A percentile compares a stretch with the other conserved stretches of the same genome.
These are phyloP conservation scores for Amiota minor DNA, from an alignment of 2,888 invertebrate genomes.

Conservation along the genomic window DNA sequence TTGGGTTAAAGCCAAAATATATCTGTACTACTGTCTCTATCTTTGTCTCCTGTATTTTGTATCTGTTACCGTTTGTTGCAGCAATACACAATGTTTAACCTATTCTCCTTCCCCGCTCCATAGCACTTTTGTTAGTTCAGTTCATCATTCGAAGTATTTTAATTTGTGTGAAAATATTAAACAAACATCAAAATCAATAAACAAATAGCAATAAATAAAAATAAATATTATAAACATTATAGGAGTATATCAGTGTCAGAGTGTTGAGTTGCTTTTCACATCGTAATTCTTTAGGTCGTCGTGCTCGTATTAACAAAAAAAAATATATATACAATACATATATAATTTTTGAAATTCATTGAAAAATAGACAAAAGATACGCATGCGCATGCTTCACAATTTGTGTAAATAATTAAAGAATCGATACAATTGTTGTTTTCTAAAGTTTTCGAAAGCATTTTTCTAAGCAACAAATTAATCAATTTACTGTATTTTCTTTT, in stretches of 20 bases:
- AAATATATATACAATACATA: slow-evolving; percentile 4
- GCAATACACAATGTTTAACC: too few relatives aligned
- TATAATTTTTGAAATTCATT: background rate
- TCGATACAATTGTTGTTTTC: background rate
- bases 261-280: too few relatives aligned
- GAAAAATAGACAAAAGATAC: background rate
- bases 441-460: too few relatives aligned
- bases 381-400: slow-evolving; percentile 57
- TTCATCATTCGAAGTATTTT: slow-evolving; percentile 53
- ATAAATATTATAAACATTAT: slow-evolving; percentile 57
- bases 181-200: slow-evolving; percentile 62
- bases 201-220: slow-evolving; percentile 54
- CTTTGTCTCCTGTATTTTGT: background rate
- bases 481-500: background rate
- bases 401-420: slow-evolving; percentile 48
- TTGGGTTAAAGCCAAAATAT: slow-evolving; percentile 55
- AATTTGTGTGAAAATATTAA: slow-evolving; percentile 67
- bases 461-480: too few relatives aligned
- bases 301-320: background rate
- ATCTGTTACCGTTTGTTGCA: slow-evolving; percentile 32
- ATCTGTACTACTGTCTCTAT: too few relatives aligned
- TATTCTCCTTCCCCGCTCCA: too few relatives aligned
- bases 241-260: background rate
- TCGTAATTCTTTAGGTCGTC: too few relatives aligned
- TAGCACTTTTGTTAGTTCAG: too few relatives aligned